Evolutionary conservation across 2,888 invertebrate species (phyloP).

Genomic region (Noctua janthina): DNA sequence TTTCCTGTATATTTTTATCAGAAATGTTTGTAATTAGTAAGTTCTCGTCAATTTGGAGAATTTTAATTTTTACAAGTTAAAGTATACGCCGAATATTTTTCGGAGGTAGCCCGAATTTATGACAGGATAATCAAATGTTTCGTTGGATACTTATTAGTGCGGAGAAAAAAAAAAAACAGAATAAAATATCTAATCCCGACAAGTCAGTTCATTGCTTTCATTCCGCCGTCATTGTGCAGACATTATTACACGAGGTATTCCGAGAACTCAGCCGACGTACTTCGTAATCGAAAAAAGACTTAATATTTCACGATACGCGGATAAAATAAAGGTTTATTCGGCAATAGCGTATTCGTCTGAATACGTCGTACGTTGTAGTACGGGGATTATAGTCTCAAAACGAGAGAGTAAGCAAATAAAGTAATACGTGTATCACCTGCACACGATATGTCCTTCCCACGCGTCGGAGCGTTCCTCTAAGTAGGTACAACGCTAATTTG

Average conservation of each 20-base stretch:
- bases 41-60: slow-evolving; percentile 9
- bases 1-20: slow-evolving; percentile 32
- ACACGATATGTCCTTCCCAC: slow-evolving; percentile 79
- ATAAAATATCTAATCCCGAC: slow-evolving; percentile 59
- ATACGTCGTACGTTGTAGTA: slow-evolving; percentile 75
- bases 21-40: slow-evolving; percentile 38
- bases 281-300: slow-evolving; percentile 76
- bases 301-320: slow-evolving; percentile 76
- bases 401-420: slow-evolving; percentile 79
- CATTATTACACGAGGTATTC: slow-evolving; percentile 68
- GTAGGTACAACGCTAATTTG: slow-evolving; percentile 80
- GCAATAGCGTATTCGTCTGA: slow-evolving; percentile 73
- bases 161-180: slow-evolving; percentile 43
- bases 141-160: slow-evolving; percentile 36
- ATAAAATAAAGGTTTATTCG: slow-evolving; percentile 85
- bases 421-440: slow-evolving; percentile 83
- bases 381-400: slow-evolving; percentile 70
- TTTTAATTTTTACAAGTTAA: slow-evolving; percentile 29
- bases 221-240: slow-evolving; percentile 66
- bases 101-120: not conserved
- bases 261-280: slow-evolving; percentile 67
- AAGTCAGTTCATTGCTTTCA: slow-evolving; percentile 70
- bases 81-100: slow-evolving; percentile 20
- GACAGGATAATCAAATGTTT: slow-evolving; percentile 5
- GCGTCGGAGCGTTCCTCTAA: slow-evolving; percentile 67